phyloP scores from a whole-genome alignment of 2,797 vertebrate genomes.

The Oreochromis mossambicus region DNA sequence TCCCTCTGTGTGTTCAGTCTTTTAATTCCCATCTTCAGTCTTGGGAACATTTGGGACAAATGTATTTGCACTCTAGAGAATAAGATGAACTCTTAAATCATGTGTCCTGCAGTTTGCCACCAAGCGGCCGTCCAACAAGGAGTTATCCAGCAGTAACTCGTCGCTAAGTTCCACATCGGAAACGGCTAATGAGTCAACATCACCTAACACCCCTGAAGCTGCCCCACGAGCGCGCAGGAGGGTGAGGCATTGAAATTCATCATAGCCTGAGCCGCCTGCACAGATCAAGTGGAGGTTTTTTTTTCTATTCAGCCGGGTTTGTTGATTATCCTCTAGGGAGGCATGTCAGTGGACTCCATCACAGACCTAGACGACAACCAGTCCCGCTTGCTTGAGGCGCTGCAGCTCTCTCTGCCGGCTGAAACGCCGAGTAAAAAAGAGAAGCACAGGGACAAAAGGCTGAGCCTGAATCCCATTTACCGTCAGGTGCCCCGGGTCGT shows the following conservation, averaged over 20 bases:
- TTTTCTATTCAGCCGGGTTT: background rate
- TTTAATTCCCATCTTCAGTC: background rate
- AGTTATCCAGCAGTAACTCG: slow-evolving; percentile 95
- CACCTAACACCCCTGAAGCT: slow-evolving; percentile 88
- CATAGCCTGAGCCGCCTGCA: background rate
- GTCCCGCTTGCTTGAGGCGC: slow-evolving; percentile 90
- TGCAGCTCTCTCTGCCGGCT: slow-evolving; percentile 90
- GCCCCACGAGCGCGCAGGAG: slow-evolving; percentile 85
- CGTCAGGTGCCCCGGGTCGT: slow-evolving; percentile 92
- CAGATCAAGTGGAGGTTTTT: background rate
- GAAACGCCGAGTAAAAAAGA: slow-evolving; percentile 91
- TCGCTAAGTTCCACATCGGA: slow-evolving; percentile 95
- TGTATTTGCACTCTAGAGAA: background rate
- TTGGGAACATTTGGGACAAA: background rate
- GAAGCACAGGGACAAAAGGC: slow-evolving; percentile 90
- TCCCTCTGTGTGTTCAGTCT: background rate
- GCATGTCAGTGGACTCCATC: slow-evolving; percentile 96
- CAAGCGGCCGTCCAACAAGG: slow-evolving; percentile 86
- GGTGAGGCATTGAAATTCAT: slow-evolving; percentile 71
- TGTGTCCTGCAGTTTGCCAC: slow-evolving; percentile 78
- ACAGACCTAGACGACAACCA: slow-evolving; percentile 95
- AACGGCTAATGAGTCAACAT: slow-evolving; percentile 89
- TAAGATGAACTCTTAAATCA: background rate
- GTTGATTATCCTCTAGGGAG: slow-evolving; percentile 77
- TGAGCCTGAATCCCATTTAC: slow-evolving; percentile 95